phyloP scores from a whole-genome alignment of 2,113 vertebrate species.

The Pterophyllum scalare region DNA sequence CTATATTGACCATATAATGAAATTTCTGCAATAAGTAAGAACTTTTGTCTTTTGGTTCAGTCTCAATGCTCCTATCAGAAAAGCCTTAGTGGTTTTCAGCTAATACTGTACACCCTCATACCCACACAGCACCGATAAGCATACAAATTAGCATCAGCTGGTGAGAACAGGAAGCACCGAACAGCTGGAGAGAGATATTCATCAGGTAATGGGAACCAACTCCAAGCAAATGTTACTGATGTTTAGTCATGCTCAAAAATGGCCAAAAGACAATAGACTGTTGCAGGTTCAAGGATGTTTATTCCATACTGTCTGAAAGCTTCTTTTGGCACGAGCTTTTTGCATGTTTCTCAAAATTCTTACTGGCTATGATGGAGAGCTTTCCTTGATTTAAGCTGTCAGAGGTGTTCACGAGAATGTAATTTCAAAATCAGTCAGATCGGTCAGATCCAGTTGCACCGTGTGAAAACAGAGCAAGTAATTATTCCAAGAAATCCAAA shows the following conservation, averaged over 20 bases:
- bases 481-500: too few relatives aligned
- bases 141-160: not conserved
- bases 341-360: not conserved
- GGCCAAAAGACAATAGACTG: not conserved
- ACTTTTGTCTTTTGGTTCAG: constrained; percentile 1
- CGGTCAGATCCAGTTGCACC: not conserved
- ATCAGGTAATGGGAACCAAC: not conserved
- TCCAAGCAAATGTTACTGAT: not conserved
- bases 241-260: not conserved
- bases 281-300: not conserved
- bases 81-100: not conserved
- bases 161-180: not conserved
- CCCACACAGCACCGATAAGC: not conserved
- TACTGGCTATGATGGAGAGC: not conserved
- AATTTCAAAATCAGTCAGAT: not conserved
- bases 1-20: too few relatives aligned
- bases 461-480: not conserved
- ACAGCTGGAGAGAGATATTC: not conserved
- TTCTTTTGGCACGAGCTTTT: not conserved
- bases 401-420: not conserved
- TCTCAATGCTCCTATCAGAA: not conserved
- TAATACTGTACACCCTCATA: not conserved
- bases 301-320: not conserved
- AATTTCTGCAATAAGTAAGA: not conserved
- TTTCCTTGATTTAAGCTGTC: not conserved